Evolutionary conservation across 92 coral and sea anemone species (phyloP), one percentile per base, ranked within the genome.

Genomic region (Desmophyllum pertusum): DNA sequence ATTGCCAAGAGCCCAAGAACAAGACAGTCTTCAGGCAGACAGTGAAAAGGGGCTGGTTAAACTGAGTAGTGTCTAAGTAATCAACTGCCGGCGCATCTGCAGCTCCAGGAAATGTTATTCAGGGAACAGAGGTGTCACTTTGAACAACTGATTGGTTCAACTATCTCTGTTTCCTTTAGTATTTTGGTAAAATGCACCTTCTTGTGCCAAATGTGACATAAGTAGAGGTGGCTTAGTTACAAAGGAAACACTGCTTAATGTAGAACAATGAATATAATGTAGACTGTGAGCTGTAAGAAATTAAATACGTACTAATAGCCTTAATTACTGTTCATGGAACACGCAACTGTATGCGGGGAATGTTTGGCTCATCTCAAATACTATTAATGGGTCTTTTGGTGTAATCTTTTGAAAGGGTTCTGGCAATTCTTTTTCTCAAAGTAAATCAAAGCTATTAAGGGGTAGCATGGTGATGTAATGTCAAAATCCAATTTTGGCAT

Each of bases 1-100:
- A 39, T 17, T 51, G 23, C 64, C 85, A 27, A 69, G 39, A 38
- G 53, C 67, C n/a, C 85, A 81, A 19, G 92, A 90, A 33, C 94
- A 90, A 36, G 98, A 96, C 84, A 78, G 85, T 41, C 87, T 96
- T 73, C 93, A 93, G 80, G 92, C 88, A 14, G 98, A 94, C 89
- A 96, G 98, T 80, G 98, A 96, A 36, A 91, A 90, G 66, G 98
- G 98, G 1, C 91, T 96, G 0, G 98, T 96, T 40, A 96, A 96
- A 68, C 74, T 96, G 13, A 96, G 98, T 61, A 95, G 98, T 64
- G 98, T 96, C 30, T 96, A 83, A 88, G 31, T 14, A 30, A 77
- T 4, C 10, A 8, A 15, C 18, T 48, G 40, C 27, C 31, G 14
- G 6, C 31, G 21, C 31, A 45, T 46, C 39, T 42, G 23, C 40